Evolutionary conservation across 2,113 vertebrate genomes (phyloP).

Genomic region (Rhodinocichla rosea): DNA sequence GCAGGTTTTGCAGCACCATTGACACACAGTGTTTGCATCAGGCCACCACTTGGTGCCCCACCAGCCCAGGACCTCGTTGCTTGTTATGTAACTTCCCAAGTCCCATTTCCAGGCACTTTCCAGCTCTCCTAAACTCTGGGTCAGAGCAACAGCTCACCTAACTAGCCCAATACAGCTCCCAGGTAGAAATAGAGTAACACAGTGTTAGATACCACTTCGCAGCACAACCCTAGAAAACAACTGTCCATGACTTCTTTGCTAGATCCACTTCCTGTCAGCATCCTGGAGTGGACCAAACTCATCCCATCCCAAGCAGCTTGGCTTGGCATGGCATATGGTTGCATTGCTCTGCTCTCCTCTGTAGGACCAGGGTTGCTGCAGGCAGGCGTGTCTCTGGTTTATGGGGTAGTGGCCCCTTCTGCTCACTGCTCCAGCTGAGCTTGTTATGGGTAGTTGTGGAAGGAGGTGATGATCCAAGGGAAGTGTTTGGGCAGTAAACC

Average conservation of each 20-base stretch:
- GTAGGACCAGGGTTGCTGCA: not conserved
- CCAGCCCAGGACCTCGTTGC: not conserved
- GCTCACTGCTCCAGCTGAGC: not conserved
- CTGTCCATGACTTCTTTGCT: not conserved
- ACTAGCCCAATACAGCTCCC: not conserved
- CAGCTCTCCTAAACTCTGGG: not conserved
- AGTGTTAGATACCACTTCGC: not conserved
- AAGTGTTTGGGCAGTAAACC: not conserved
- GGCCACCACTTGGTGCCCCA: not conserved
- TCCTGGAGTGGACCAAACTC: not conserved
- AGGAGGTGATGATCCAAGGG: not conserved
- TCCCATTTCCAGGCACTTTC: not conserved
- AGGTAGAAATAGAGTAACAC: not conserved
- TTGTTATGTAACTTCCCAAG: not conserved
- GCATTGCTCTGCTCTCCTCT: not conserved
- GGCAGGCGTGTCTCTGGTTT: not conserved
- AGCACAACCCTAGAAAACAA: not conserved
- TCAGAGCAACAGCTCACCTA: not conserved
- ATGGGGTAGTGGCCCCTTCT: not conserved
- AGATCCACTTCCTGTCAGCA: not conserved
- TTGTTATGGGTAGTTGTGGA: not conserved
- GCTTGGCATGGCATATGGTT: not conserved
- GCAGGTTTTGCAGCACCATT: not conserved
- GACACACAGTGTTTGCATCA: not conserved
- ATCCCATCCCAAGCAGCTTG: not conserved